Evolutionary conservation across 1,140 invertebrate species (phyloP).

Genomic region (Mylabris phalerata): DNA sequence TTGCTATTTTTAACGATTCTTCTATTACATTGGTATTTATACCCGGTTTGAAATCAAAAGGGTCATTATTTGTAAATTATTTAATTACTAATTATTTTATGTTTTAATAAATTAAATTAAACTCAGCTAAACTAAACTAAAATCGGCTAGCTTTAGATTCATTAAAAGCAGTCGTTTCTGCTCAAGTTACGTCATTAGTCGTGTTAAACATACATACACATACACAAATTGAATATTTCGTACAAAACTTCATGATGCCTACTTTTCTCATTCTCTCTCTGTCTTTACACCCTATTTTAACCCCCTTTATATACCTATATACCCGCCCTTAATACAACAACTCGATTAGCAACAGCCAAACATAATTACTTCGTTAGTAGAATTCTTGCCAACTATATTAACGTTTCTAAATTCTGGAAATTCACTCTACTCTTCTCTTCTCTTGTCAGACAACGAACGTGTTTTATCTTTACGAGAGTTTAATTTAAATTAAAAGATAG

Average conservation of each 20-base stretch:
- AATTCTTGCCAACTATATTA: slow-evolving; percentile 35
- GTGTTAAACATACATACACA: slow-evolving; percentile 22
- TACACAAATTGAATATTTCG: slow-evolving; percentile 27
- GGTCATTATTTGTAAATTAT: background rate
- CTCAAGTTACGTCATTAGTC: slow-evolving; percentile 39
- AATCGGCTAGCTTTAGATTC: slow-evolving; percentile 24
- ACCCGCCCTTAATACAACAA: background rate
- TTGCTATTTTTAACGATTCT: no score
- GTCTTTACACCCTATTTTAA: no score
- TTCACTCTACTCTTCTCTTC: background rate
- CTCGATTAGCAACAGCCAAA: slow-evolving; percentile 32
- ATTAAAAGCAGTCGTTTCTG: slow-evolving; percentile 35
- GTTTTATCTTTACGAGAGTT: slow-evolving; percentile 29
- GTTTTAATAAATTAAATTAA: slow-evolving; percentile 10
- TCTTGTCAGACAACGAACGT: background rate
- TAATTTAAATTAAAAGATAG: slow-evolving; percentile 34
- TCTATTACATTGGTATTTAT: no score
- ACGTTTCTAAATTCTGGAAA: no score
- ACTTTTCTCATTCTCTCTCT: background rate
- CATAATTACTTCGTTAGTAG: slow-evolving; percentile 40
- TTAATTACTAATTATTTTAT: slow-evolving; percentile 28
- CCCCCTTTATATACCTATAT: no score
- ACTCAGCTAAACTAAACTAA: slow-evolving; percentile 17
- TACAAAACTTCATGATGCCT: slow-evolving; percentile 25
- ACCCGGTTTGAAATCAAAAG: no score